Conservation (phyloP, 2,797 vertebrate species). For the Chelonia mydas region DNA sequence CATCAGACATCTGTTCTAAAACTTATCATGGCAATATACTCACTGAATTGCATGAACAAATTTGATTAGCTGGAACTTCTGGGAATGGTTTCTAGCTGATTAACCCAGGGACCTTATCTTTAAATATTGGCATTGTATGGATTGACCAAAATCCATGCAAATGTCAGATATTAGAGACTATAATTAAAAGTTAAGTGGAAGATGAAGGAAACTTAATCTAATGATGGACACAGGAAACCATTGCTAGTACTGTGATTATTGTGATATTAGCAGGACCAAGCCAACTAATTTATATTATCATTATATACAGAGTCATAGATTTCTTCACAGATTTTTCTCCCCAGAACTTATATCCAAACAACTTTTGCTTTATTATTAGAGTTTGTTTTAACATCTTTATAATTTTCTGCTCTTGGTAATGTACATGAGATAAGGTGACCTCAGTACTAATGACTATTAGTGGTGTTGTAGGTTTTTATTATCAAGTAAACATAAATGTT, state of each 20-base stretch:
- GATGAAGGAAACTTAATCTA: constrained; percentile 75
- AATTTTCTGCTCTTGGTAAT: neutral
- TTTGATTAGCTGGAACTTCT: constrained; percentile 81
- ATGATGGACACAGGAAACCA: constrained; percentile 64
- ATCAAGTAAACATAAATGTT: constrained; percentile 63
- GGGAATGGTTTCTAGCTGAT: constrained; percentile 80
- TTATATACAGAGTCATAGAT: constrained; percentile 46
- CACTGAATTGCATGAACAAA: constrained; percentile 72
- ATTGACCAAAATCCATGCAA: constrained; percentile 78
- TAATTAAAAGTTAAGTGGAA: constrained; percentile 78
- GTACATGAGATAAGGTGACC: constrained; percentile 38
- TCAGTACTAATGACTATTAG: constrained; percentile 46
- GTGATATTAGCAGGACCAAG: constrained; percentile 50
- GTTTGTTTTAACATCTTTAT: neutral
- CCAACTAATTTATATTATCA: constrained; percentile 59
- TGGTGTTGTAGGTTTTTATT: constrained; percentile 20
- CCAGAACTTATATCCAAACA: constrained; percentile 21
- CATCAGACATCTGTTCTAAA: constrained; percentile 77
- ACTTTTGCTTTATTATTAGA: neutral
- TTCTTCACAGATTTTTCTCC: constrained; percentile 45
- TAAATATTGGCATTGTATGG: constrained; percentile 70
- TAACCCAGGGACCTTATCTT: constrained; percentile 79
- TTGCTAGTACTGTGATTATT: constrained; percentile 72
- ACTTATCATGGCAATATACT: constrained; percentile 74
- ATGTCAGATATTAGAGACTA: constrained; percentile 76